phyloP scores from a whole-genome alignment of 2,113 vertebrate genomes.

The Dendropsophus ebraccatus region DNA sequence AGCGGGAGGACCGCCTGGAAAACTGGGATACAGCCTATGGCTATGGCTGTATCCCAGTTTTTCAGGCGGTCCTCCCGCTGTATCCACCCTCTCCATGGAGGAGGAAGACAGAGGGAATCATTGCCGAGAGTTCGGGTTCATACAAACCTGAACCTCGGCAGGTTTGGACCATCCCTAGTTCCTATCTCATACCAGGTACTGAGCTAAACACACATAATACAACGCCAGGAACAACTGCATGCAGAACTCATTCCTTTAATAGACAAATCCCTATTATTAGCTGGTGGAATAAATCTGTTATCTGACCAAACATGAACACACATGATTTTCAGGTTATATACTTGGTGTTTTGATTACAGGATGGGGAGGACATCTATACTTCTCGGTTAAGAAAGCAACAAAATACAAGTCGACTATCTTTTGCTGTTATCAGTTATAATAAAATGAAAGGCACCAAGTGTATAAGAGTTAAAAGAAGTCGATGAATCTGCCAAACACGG shows the following conservation, averaged over 20 bases:
- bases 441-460: conserved; percentile 14
- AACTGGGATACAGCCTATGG: too few species aligned
- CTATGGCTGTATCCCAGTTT: too few species aligned
- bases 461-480: conserved; percentile 8
- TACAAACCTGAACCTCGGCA: too few species aligned
- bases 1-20: too few species aligned
- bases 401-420: conserved; percentile 2
- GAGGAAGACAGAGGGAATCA: too few species aligned
- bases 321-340: conserved; percentile 28
- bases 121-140: too few species aligned
- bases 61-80: too few species aligned
- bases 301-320: conserved; percentile 24
- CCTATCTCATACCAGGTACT: conserved; percentile 10
- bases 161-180: too few species aligned
- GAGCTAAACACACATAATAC: conserved; percentile 13
- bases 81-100: too few species aligned
- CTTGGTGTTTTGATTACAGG: conserved; percentile 11
- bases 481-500: conserved; percentile 13
- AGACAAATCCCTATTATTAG: conserved; percentile 33
- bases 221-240: background rate
- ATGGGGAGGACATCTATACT: background rate
- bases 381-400: conserved; percentile 13
- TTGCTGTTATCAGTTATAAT: conserved; percentile 21
- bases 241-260: conserved; percentile 1
- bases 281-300: background rate